phyloP scores from a whole-genome alignment of 2,797 vertebrate species.

The Scomberomorus guttatus region DNA sequence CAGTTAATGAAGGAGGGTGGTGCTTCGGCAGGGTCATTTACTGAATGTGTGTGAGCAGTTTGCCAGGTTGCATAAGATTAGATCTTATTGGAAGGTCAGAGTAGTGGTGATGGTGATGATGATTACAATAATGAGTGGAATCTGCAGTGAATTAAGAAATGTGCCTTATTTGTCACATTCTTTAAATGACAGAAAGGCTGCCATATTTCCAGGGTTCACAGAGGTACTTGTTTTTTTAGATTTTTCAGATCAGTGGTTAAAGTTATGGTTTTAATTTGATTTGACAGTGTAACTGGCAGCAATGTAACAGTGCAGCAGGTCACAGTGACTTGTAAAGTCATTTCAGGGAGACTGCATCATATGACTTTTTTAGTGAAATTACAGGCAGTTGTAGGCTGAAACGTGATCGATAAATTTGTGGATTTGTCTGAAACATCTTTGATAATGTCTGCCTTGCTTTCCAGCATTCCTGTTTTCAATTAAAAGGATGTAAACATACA shows the following conservation, averaged over 20 bases:
- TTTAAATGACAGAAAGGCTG: background rate
- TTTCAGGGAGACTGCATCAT: background rate
- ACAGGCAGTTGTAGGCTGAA: background rate
- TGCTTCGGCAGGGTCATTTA: background rate
- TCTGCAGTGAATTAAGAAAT: constrained; percentile 10
- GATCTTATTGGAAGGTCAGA: constrained; percentile 7
- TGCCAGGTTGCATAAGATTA: background rate
- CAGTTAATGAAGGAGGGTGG: constrained; percentile 28
- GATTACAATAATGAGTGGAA: constrained; percentile 21
- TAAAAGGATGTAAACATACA: background rate
- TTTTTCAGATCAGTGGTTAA: background rate
- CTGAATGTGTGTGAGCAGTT: background rate
- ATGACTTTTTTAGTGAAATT: background rate
- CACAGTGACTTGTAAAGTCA: background rate
- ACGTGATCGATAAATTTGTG: background rate
- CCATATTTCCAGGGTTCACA: constrained; percentile 5
- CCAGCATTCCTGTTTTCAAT: background rate
- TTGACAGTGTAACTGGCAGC: background rate
- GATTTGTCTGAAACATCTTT: background rate
- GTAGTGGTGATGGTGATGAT: constrained; percentile 6
- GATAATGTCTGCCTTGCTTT: background rate
- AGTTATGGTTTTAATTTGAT: constrained; percentile 2
- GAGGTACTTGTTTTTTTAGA: background rate
- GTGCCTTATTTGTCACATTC: background rate
- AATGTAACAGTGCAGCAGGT: background rate